These are phyloP conservation scores for Philaenus spumarius DNA, from an alignment of 1,140 invertebrate species.

Conservation along the genomic window DNA sequence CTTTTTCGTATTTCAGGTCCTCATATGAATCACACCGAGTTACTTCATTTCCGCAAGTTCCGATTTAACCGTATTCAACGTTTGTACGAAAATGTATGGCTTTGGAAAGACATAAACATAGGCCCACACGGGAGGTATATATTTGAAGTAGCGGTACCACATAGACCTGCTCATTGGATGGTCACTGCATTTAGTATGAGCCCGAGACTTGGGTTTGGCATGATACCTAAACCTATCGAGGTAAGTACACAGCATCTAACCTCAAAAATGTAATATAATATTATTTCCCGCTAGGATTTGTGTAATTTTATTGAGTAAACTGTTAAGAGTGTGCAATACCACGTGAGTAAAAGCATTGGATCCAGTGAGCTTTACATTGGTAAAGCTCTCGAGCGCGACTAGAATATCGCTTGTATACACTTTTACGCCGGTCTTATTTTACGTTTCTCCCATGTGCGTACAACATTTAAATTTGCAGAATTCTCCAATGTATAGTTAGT, in stretches of 20 bases:
- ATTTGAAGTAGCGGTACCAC: conserved; percentile 81
- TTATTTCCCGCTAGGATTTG: too few species aligned
- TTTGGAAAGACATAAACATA: conserved; percentile 91
- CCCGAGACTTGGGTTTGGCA: conserved; percentile 74
- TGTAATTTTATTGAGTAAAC: too few species aligned
- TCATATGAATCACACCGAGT: conserved; percentile 51
- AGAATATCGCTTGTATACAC: too few species aligned
- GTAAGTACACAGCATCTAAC: conserved; percentile 45
- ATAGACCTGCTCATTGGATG: conserved; percentile 83
- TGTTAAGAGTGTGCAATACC: too few species aligned
- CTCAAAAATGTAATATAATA: too few species aligned
- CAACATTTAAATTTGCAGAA: too few species aligned
- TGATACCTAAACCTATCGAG: conserved; percentile 68
- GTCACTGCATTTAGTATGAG: conserved; percentile 88
- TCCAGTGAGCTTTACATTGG: too few species aligned
- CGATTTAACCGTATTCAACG: conserved; percentile 79
- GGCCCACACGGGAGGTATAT: conserved; percentile 82
- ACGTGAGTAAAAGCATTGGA: too few species aligned
- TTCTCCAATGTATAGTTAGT: too few species aligned
- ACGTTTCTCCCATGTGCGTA: too few species aligned
- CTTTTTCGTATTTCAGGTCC: conserved; percentile 29
- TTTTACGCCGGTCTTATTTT: too few species aligned
- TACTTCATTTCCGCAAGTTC: conserved; percentile 68
- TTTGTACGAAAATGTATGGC: conserved; percentile 90
- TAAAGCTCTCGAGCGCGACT: too few species aligned